A percentile compares a stretch with the other conserved stretches of the same genome.
Conservation (phyloP, 1,140 invertebrate species). For the Eulimnadia texana region DNA sequence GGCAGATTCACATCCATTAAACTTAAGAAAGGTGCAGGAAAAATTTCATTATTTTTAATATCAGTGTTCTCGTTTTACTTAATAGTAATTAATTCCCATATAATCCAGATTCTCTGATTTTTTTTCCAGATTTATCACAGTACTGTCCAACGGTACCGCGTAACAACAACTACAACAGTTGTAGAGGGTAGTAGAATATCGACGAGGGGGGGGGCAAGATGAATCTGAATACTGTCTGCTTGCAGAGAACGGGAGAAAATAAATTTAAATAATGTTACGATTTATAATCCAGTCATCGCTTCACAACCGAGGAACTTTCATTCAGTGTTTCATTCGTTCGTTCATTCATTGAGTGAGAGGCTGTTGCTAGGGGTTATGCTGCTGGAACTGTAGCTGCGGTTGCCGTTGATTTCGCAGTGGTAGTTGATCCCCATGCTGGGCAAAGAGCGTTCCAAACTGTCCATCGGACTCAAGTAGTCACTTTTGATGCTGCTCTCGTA, state of each 20-base stretch:
- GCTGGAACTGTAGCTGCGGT: slow-evolving; percentile 4
- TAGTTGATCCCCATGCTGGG: slow-evolving; percentile 5
- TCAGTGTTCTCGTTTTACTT: not conserved
- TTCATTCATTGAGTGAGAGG: not conserved
- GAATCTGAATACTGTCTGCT: no score
- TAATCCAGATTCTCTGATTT: not conserved
- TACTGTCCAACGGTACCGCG: not conserved
- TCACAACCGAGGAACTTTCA: not conserved
- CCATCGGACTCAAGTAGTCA: not conserved
- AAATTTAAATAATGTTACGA: not conserved
- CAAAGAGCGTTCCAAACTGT: slow-evolving; percentile 14
- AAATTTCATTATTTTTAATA: not conserved
- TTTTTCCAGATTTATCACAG: not conserved
- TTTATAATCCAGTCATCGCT: not conserved
- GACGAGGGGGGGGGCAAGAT: no score
- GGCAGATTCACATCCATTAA: no score
- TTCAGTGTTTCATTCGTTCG: no score
- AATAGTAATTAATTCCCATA: not conserved
- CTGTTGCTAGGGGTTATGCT: slow-evolving; percentile 10
- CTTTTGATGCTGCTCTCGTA: not conserved
- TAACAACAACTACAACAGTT: no score
- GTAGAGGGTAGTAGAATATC: not conserved
- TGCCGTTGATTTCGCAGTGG: slow-evolving; percentile 1
- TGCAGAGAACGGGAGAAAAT: no score
- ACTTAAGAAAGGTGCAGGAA: no score